Conservation (phyloP, 2,113 vertebrate species). For the Neodon shergylaensis region DNA sequence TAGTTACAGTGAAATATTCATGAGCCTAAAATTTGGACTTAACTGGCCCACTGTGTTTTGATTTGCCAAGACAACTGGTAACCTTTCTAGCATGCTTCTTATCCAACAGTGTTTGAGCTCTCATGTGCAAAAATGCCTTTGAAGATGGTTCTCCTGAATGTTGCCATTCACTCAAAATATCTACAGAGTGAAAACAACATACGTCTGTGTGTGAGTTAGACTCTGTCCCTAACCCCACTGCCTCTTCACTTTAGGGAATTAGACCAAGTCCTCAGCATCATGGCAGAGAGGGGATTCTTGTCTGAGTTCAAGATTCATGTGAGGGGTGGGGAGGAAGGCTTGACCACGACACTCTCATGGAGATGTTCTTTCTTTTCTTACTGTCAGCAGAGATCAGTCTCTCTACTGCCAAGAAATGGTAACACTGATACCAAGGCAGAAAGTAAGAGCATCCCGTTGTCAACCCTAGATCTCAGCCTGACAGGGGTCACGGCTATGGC, state of each 20-base stretch:
- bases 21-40: constrained; percentile 23
- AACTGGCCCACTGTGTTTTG: neutral
- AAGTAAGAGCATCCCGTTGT: neutral
- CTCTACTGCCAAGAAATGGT: neutral
- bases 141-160: neutral
- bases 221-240: neutral
- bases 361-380: neutral
- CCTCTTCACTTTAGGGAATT: neutral
- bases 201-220: constrained; percentile 12
- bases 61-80: constrained; percentile 25
- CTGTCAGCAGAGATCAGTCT: neutral
- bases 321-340: neutral
- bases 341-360: neutral
- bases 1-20: neutral
- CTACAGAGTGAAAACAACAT: neutral
- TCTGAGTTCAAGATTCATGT: neutral
- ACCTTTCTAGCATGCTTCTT: neutral
- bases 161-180: constrained; percentile 2
- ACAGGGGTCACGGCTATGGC: neutral
- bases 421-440: too few relatives aligned
- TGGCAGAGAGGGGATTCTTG: neutral
- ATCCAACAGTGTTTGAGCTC: neutral
- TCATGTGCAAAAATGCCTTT: neutral
- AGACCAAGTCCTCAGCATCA: neutral
- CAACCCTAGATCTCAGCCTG: neutral